These are phyloP conservation scores for Brachionus manjavacas DNA, from an alignment of 1,140 invertebrate species.

Conservation along the genomic window DNA sequence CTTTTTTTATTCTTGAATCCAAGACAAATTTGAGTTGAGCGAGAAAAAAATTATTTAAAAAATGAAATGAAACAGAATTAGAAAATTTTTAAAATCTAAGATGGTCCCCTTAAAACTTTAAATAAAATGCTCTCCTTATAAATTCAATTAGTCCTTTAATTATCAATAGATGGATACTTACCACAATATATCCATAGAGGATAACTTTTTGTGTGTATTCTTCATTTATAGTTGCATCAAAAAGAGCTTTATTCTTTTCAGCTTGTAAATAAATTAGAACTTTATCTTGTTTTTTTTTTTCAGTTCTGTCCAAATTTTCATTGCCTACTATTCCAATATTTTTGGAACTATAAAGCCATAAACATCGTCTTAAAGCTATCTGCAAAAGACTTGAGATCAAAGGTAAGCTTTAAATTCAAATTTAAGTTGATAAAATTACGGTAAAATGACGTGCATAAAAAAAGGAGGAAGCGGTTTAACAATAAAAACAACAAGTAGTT, in stretches of 20 bases:
- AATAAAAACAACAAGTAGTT: conserved; percentile 76
- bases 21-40: too few species aligned
- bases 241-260: conserved; percentile 52
- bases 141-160: too few species aligned
- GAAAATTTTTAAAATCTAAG: too few species aligned
- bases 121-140: too few species aligned
- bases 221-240: conserved; percentile 56
- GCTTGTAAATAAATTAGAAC: conserved; percentile 46
- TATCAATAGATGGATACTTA: conserved; percentile 43
- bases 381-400: background rate
- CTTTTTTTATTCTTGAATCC: too few species aligned
- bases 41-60: too few species aligned
- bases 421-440: conserved; percentile 49
- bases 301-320: background rate
- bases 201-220: conserved; percentile 60
- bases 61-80: too few species aligned
- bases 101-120: too few species aligned
- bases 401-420: background rate
- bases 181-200: conserved; percentile 58
- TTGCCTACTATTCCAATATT: background rate
- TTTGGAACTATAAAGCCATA: background rate
- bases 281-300: conserved; percentile 43
- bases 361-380: background rate
- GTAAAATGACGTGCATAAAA: conserved; percentile 52
- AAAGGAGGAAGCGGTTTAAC: conserved; percentile 57